Evolutionary conservation across 1,140 invertebrate species (phyloP), one percentile per base, ranked within the genome.

Genomic region (Philopotamus ludificatus): DNA sequence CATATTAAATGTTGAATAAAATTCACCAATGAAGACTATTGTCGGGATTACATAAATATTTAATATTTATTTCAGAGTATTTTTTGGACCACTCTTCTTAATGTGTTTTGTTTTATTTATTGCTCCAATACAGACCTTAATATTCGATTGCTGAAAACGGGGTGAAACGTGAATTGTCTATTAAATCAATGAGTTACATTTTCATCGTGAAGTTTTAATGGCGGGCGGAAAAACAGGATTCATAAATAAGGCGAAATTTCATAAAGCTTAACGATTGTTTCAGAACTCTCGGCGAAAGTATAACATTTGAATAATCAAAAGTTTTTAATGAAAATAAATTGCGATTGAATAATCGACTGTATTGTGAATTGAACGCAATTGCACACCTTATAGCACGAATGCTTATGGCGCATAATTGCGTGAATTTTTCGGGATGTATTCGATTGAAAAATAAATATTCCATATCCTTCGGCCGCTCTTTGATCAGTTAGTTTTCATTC

Each of bases 221-320:
- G 44, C 44, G 4, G n/a, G 44, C 10, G 10, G 10, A 47, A 47
- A 47, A 47, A 47, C 18, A 47, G 3, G 44, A 47, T 47, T 47
- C 44, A 47, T 47, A 47, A 47, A 47, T 47, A 47, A 12, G 18
- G 44, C 10, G 44, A 47, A 47, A 47, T 47, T 47, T 47, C 44
- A 47, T 47, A 47, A 47, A 20, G 44, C 44, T 16, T 47, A 47
- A 47, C 44, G 44, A 47, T 16, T 47, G 4, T 47, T 47, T 47
- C 8, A 20, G n/a, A 47, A 47, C 44, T 47, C 18, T 39, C 4
- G 44, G 8, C 44, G 44, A 47, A 20, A 20, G 10, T 16, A 7
- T 47, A 8, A 16, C 44, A 9, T 47, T 15, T 3, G 44, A 47
- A 47, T 47, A 8, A 47, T 47, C 44, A 20, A 47, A 47, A 47